These are phyloP conservation scores for Spodoptera littoralis DNA, from an alignment of 2,888 invertebrate genomes.

Conservation along the genomic window DNA sequence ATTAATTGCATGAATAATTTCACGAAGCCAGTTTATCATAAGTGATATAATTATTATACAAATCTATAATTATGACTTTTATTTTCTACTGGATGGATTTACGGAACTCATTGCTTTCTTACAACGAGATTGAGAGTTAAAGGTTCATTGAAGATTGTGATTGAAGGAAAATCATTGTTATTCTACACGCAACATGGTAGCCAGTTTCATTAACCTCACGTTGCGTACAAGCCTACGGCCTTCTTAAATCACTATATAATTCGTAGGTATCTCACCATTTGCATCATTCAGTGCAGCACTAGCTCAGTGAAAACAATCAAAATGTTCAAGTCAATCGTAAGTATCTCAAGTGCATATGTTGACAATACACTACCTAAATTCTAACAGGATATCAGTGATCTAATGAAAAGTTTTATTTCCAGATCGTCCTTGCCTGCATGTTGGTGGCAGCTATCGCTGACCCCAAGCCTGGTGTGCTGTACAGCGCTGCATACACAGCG, in stretches of 20 bases:
- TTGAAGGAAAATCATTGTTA: slow-evolving; percentile 30
- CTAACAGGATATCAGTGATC: too few relatives aligned
- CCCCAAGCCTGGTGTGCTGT: slow-evolving; percentile 65
- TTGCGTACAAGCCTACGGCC: slow-evolving; percentile 60
- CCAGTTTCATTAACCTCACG: slow-evolving; percentile 52
- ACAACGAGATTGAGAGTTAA: too few relatives aligned
- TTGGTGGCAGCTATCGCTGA: slow-evolving; percentile 65
- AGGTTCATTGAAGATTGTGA: slow-evolving; percentile 31
- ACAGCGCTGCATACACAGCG: slow-evolving; percentile 65
- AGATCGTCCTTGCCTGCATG: too few relatives aligned
- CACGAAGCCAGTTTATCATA: neutral
- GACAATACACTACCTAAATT: too few relatives aligned
- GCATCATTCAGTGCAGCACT: slow-evolving; percentile 66
- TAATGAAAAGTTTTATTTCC: too few relatives aligned
- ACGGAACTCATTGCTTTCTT: too few relatives aligned
- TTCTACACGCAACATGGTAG: slow-evolving; percentile 13
- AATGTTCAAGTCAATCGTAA: slow-evolving; percentile 81
- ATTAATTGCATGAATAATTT: too few relatives aligned
- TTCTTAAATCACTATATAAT: slow-evolving; percentile 71
- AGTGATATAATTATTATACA: neutral
- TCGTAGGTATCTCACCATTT: slow-evolving; percentile 36
- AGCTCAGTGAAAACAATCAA: slow-evolving; percentile 64
- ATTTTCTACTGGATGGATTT: too few relatives aligned
- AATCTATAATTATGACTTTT: neutral
- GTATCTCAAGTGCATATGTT: neutral